Conservation (phyloP, 2,888 invertebrate genomes). For the Merodon equestris region DNA sequence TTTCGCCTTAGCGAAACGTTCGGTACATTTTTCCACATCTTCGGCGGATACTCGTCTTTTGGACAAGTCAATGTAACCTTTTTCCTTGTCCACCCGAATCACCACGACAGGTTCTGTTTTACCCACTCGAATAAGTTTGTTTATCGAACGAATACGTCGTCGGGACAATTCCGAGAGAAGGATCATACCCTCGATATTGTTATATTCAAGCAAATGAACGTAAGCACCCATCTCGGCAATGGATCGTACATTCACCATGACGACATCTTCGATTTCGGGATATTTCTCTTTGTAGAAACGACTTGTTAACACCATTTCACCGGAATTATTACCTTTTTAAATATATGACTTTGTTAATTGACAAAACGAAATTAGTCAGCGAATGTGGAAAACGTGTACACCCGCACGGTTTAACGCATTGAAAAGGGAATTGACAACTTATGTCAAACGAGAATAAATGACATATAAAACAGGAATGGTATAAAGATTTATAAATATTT, state of each 20-base stretch:
- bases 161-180: constrained; percentile 97
- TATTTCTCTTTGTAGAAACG: constrained; percentile 98
- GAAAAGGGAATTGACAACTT: constrained; percentile 44
- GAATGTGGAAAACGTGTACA: constrained; percentile 64
- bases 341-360: constrained; percentile 40
- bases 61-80: constrained; percentile 99
- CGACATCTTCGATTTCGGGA: constrained; percentile 99
- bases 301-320: constrained; percentile 93
- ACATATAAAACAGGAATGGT: too few species aligned
- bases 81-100: constrained; percentile 99
- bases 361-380: constrained; percentile 35
- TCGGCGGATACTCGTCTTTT: constrained; percentile 99
- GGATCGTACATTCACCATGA: constrained; percentile 98
- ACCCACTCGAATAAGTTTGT: constrained; percentile 98
- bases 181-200: constrained; percentile 99
- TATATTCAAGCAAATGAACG: constrained; percentile 97
- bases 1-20: constrained; percentile 98
- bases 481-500: too few species aligned
- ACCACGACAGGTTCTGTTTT: constrained; percentile 99
- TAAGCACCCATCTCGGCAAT: constrained; percentile 99
- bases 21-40: constrained; percentile 98
- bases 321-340: constrained; percentile 8
- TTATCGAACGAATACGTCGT: constrained; percentile 99
- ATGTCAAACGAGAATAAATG: constrained; percentile 22
- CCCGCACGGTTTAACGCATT: constrained; percentile 44